Evolutionary conservation across 53 echinoderm and acorn worm species (phyloP), one percentile per base, ranked within the genome.

Genomic region (Luidia sarsii): DNA sequence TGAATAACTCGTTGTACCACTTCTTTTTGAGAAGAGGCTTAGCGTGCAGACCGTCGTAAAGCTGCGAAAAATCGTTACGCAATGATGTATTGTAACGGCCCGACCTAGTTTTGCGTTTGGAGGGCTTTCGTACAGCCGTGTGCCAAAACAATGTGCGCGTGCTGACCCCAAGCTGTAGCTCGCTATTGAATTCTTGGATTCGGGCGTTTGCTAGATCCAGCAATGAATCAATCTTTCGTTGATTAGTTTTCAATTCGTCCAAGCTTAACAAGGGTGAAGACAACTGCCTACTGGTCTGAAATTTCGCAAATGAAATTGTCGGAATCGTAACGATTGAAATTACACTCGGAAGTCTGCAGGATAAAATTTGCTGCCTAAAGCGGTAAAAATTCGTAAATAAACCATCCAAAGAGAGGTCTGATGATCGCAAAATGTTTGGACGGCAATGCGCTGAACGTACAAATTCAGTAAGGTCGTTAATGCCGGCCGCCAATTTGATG

Each of bases 321-420:
- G 62, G 62, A 62, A 62, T 31, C 1, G 31, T 32, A 13, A 33
- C 62, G 33, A 62, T 62, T 24, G 62, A 62, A 62, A 62, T 62
- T 28, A 33, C 30, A 1, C 32, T 33, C 33, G 8, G 9, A 6
- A 33, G 62, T 29, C 62, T 62, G 27, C 33, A 62, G 33, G 62
- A 31, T 62, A 62, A 29, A 62, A 29, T 25, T 25, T 57, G 57
- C 27, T 57, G 57, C 57, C 24, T 57, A 25, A 18, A 57, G 24
- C 24, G 24, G 24, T 57, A 22, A 18, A 57, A 57, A 11, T 23
- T 57, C 3, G 57, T 25, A 3, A 57, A 57, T 18, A 57, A 57
- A 13, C 57, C 23, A n/a, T n/a, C n/a, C n/a, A n/a, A n/a, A n/a
- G n/a, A n/a, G n/a, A n/a, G n/a, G n/a, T n/a, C n/a, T n/a, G n/a